Evolutionary conservation across 2,113 vertebrate genomes (phyloP), one percentile per base, ranked within the genome.

Genomic region (Eonycteris spelaea): DNA sequence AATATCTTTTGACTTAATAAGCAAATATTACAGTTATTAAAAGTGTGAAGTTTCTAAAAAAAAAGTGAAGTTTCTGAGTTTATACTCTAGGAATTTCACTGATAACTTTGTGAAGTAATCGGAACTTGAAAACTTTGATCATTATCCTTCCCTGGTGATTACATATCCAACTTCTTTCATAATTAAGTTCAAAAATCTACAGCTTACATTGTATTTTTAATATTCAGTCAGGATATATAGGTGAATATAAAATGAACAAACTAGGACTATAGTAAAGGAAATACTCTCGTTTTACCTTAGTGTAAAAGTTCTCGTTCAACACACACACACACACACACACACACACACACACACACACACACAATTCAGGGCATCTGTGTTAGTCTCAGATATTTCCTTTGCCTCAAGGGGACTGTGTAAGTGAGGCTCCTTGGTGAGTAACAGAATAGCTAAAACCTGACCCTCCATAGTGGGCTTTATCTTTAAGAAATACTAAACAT

Each of bases 41-140:
- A 90, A 89, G 15, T 65, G 1, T 74, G 38, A 73, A 21, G 5
- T 91, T 35, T 63, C 30, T 61, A 51, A 51, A 51, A 43, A 90
- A 89, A 12, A 57, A 43, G 43, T 43, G 38, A 73, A 21, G 5
- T 91, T 35, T 63, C 30, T 61, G 83, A 65, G 16, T 61, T 97
- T 43, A 7, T 43, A 63, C 73, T 95, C 51, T 92, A 89, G 90
- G 77, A 95, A 57, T 22, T 88, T 95, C 63, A 70, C 33, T 82
- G 92, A 53, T 77, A 93, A 61, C 38, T 91, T 83, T 91, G 90
- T 8, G 51, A 87, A 78, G 6, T 48, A 61, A 67, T 84, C 38
- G 86, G 79, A 90, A 86, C 43, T 88, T 83, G 79, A 53, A 74
- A 80, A 35, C 13, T 80, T 93, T 80, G 82, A 92, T 73, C 43